Conservation (phyloP, 2,113 vertebrate genomes). For the Paradoxurus hermaphroditus region DNA sequence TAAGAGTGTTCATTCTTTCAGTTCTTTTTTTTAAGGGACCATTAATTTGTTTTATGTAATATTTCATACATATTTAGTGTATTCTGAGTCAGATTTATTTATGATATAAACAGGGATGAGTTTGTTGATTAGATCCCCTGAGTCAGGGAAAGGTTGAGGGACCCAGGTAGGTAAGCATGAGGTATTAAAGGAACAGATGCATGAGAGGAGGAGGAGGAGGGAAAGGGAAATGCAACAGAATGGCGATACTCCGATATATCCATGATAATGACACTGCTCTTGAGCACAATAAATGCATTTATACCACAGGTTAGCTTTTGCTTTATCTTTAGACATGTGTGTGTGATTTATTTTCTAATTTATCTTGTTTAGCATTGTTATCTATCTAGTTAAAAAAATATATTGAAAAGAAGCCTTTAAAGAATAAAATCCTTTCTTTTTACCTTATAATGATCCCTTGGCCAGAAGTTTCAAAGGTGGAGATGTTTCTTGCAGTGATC, state of each 20-base stretch:
- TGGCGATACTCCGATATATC: background rate
- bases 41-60: background rate
- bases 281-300: background rate
- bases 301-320: background rate
- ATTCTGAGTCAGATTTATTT: conserved; percentile 3
- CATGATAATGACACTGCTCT: background rate
- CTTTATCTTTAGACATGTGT: background rate
- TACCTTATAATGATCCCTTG: background rate
- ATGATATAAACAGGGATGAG: background rate
- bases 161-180: background rate
- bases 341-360: conserved; percentile 15
- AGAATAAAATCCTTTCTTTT: background rate
- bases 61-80: background rate
- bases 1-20: background rate
- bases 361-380: background rate
- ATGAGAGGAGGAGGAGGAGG: background rate
- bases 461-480: background rate
- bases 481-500: background rate
- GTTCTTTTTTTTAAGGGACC: background rate
- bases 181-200: background rate
- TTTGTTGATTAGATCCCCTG: background rate
- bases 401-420: background rate
- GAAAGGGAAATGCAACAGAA: background rate
- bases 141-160: background rate
- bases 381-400: background rate